Conservation (phyloP, 2,888 invertebrate genomes). For the Drosophila mimetica region DNA sequence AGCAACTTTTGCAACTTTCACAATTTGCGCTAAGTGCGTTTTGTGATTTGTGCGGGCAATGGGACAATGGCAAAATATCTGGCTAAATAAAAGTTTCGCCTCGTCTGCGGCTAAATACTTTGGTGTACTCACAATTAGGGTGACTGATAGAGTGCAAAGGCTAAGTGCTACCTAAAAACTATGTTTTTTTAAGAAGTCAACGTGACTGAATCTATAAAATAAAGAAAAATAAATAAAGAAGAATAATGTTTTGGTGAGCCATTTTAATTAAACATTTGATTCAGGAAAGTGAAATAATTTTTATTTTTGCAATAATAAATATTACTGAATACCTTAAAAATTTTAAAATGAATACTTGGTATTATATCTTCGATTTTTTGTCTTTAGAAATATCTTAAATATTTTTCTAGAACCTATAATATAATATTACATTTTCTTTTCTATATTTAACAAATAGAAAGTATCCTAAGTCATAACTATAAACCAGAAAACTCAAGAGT, state of each 20-base stretch:
- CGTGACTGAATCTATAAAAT: too few relatives aligned
- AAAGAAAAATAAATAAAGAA: not conserved
- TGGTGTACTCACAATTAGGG: constrained; percentile 31
- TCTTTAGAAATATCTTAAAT: too few relatives aligned
- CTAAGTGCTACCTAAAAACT: constrained; percentile 1
- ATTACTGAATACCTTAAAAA: too few relatives aligned
- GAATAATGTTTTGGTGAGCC: not conserved
- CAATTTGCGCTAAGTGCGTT: constrained; percentile 73
- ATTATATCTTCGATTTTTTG: too few relatives aligned
- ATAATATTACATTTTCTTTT: not conserved
- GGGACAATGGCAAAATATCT: constrained; percentile 10
- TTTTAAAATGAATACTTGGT: too few relatives aligned
- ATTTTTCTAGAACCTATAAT: too few relatives aligned
- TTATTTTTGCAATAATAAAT: too few relatives aligned
- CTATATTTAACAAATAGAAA: not conserved
- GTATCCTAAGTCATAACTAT: not conserved
- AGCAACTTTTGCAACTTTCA: constrained; percentile 71
- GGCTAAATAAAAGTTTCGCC: constrained; percentile 28
- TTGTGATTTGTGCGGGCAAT: constrained; percentile 60
- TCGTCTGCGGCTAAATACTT: constrained; percentile 31
- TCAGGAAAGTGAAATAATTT: too few relatives aligned
- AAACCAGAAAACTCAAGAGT: not conserved
- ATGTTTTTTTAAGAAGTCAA: not conserved
- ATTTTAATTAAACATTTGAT: too few relatives aligned
- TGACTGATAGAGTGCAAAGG: constrained; percentile 6